Percentiles rank a stretch among this genome's conserved stretches.
These are phyloP conservation scores for Turnix velox DNA, from an alignment of 2,113 vertebrate genomes.

Conservation along the genomic window DNA sequence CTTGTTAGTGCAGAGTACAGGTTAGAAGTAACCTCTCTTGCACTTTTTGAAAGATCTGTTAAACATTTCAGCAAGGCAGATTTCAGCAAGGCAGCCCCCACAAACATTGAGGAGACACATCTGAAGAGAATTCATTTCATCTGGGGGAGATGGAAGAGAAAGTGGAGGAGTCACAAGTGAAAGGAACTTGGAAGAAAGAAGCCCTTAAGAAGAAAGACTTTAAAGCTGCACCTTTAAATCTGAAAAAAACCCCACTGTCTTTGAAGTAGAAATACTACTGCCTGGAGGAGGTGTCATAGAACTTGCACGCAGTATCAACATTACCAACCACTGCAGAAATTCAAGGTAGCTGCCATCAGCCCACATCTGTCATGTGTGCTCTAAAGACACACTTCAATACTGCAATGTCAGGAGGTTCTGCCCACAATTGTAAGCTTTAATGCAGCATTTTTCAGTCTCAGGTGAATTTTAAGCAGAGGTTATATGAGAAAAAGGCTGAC, in stretches of 20 bases:
- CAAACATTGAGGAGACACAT: not conserved
- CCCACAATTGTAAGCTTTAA: not conserved
- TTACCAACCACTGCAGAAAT: not conserved
- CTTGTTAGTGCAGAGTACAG: not conserved
- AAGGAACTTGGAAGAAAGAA: not conserved
- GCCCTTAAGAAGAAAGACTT: not conserved
- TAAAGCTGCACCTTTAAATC: not conserved
- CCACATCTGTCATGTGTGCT: not conserved
- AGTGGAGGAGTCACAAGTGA: not conserved
- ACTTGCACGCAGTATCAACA: not conserved
- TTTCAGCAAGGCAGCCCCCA: not conserved
- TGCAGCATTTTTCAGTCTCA: not conserved
- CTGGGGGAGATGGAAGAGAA: not conserved
- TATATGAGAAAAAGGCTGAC: not conserved
- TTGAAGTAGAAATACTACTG: not conserved
- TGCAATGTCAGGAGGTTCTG: rapidly evolving
- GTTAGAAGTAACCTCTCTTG: not conserved
- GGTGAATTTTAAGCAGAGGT: not conserved
- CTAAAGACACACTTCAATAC: not conserved
- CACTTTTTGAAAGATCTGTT: not conserved
- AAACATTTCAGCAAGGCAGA: not conserved
- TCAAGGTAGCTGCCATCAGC: not conserved
- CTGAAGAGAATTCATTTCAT: not conserved
- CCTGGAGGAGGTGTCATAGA: not conserved
- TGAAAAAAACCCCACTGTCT: not conserved